A percentile compares a stretch with the other conserved stretches of the same genome.
These are phyloP conservation scores for Sycophila sp. DNA, from an alignment of 1,140 invertebrate species.

Conservation along the genomic window DNA sequence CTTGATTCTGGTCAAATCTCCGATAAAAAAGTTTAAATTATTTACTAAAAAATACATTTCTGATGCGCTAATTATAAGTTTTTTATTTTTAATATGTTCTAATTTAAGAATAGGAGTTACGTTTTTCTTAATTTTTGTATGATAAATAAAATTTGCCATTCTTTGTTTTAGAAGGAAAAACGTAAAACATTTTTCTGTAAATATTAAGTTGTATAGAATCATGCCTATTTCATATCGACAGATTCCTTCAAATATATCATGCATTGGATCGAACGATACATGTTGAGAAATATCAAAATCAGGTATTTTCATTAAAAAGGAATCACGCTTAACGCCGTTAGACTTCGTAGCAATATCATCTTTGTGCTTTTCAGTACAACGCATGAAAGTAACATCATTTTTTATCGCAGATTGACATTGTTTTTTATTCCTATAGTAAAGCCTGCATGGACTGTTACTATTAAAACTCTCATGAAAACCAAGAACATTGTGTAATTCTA, in stretches of 20 bases:
- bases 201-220: constrained; percentile 38
- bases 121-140: constrained; percentile 19
- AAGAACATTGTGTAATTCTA: background rate
- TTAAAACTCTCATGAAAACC: constrained; percentile 15
- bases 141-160: constrained; percentile 38
- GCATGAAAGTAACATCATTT: background rate
- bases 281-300: constrained; percentile 24
- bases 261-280: constrained; percentile 40
- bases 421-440: background rate
- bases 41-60: constrained; percentile 43
- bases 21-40: constrained; percentile 41
- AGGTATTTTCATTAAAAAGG: background rate
- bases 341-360: background rate
- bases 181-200: constrained; percentile 31
- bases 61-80: constrained; percentile 42
- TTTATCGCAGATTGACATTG: background rate
- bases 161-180: constrained; percentile 39
- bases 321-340: background rate
- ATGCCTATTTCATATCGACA: constrained; percentile 37
- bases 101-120: constrained; percentile 35
- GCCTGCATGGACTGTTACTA: background rate
- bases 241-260: constrained; percentile 45
- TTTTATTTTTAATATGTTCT: constrained; percentile 34
- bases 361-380: background rate
- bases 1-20: constrained; percentile 41